Base-by-base conservation (phyloP, 2,113 vertebrate genomes). In the Muntiacus muntjak region DNA sequence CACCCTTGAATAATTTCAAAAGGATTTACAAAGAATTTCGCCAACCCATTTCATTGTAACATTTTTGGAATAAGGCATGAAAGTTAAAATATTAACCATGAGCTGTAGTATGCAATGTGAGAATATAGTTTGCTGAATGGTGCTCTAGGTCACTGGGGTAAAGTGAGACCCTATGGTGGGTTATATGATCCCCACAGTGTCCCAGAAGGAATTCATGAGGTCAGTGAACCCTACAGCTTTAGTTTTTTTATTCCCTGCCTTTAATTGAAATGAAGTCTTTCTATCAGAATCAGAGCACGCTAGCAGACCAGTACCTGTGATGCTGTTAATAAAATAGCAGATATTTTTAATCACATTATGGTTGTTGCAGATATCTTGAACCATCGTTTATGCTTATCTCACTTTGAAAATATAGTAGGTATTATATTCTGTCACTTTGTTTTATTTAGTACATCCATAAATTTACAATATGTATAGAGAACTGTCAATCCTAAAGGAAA, bases 91-190 rank as follows among this genome's bases (percentile, higher is more conserved):
- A 50, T 8, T 40, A 92, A 11, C 6, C 28, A 1, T n/a, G 62
- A 57, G 21, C 25, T 50, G 2, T 33, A 30, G 9, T 7, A 14
- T 6, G 1, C 23, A 19, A 3, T 11, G 17, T 6, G n/a, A 52
- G 12, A 25, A 7, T 58, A 10, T 25, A n/a, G 11, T 16, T 21
- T 43, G 28, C 23, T 50, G 47, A n/a, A 17, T 4, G 8, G 47
- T 6, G 26, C 33, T 67, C 50, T 60, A n/a, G 55, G 33, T 36
- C 36, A 17, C 40, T 16, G 45, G 40, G 8, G 64, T 12, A 10
- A 36, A 64, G n/a, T 4, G 28, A 71, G 52, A 23, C 33, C 17
- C 0, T 7, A 5, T 13, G 23, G 5, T 54, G 7, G 36, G 10
- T 74, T 57, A 8, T 15, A 30, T 9, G 50, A 10, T 30, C 33